Conservation (phyloP, 1,140 invertebrate genomes). For the Brachionus koreanus region DNA sequence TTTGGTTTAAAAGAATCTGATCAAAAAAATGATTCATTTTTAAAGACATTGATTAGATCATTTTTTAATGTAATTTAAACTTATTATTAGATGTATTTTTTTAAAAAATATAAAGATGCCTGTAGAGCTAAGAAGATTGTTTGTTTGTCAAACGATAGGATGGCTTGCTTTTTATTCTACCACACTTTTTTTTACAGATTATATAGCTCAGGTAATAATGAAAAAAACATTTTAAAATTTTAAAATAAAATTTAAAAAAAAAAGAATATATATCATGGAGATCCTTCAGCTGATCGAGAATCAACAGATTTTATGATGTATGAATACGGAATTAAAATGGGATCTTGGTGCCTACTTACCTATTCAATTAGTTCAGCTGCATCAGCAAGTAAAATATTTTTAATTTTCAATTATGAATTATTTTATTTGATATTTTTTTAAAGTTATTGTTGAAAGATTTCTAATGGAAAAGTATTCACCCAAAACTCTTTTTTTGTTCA, state of each 20-base stretch:
- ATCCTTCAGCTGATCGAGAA: not conserved
- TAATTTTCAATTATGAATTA: not conserved
- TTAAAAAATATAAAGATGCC: slow-evolving; percentile 29
- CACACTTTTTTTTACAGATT: slow-evolving; percentile 38
- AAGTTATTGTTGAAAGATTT: slow-evolving; percentile 29
- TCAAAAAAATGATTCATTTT: not conserved
- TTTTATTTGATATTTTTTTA: not conserved
- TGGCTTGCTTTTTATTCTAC: slow-evolving; percentile 39
- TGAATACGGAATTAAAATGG: slow-evolving; percentile 38
- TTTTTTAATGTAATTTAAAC: slow-evolving; percentile 6
- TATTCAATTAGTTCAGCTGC: slow-evolving; percentile 27
- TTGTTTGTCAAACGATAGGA: slow-evolving; percentile 31
- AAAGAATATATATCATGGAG: slow-evolving; percentile 34
- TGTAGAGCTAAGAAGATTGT: not conserved
- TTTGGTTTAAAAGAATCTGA: not conserved
- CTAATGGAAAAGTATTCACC: not conserved
- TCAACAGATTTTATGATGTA: not conserved
- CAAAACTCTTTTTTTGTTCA: not conserved
- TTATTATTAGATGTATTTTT: not conserved
- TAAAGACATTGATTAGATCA: not conserved
- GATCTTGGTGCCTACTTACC: slow-evolving; percentile 38
- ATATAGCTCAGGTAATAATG: slow-evolving; percentile 17
- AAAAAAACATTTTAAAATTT: not conserved
- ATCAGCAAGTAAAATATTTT: not conserved
- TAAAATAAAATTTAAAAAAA: not conserved